phyloP scores from a whole-genome alignment of 1,140 invertebrate genomes.

The Drosophila parabipectinata region DNA sequence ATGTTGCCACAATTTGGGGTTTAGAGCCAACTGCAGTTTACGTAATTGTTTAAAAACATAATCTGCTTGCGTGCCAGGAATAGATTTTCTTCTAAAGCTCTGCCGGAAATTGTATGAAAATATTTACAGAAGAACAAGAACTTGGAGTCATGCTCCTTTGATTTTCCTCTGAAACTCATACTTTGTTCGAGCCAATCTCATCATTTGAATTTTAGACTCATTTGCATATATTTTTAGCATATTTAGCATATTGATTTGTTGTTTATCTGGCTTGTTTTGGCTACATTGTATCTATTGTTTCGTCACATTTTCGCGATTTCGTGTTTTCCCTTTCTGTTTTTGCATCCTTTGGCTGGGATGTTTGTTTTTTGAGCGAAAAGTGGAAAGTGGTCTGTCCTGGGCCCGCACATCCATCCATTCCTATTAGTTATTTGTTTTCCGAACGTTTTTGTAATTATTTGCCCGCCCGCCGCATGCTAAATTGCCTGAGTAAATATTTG shows the following conservation, averaged over 20 bases:
- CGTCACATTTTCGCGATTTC: conserved; percentile 26
- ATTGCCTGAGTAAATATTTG: conserved; percentile 80
- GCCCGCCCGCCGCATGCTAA: conserved; percentile 78
- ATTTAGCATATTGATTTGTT: conserved; percentile 15
- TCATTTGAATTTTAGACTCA: not conserved
- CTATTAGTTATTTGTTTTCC: conserved; percentile 81
- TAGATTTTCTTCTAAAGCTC: not conserved
- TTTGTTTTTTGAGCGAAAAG: conserved; percentile 49
- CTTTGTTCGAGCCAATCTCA: not conserved
- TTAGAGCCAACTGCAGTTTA: not conserved
- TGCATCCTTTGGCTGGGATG: conserved; percentile 39
- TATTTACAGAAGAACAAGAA: conserved; percentile 14
- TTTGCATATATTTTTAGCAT: not conserved
- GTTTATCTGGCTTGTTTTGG: conserved; percentile 50
- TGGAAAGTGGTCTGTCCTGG: conserved; percentile 8
- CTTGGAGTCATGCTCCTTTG: conserved; percentile 3
- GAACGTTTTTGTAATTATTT: conserved; percentile 82
- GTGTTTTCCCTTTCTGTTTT: conserved; percentile 49
- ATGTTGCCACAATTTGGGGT: conserved; percentile 7
- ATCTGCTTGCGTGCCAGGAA: not conserved
- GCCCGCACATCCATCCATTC: conserved; percentile 53
- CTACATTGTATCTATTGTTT: conserved; percentile 58
- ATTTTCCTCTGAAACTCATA: not conserved
- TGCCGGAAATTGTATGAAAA: conserved; percentile 5
- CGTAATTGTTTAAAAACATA: conserved; percentile 20